Evolutionary conservation across 2,888 invertebrate genomes (phyloP).

Genomic region (Tiphia femorata): DNA sequence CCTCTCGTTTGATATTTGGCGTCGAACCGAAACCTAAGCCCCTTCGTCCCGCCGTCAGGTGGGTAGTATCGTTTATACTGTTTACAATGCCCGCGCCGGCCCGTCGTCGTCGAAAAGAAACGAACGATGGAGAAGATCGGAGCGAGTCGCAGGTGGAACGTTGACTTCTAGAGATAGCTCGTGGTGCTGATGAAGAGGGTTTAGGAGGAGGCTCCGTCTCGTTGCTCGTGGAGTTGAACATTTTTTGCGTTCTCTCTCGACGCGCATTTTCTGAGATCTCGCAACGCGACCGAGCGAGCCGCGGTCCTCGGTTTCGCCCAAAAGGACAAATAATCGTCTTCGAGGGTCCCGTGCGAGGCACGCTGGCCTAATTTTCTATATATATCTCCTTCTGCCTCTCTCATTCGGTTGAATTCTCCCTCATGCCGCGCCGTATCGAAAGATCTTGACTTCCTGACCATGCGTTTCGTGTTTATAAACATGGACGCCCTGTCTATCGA

Average conservation of each 20-base stretch:
- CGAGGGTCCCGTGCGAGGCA: slow-evolving; percentile 30
- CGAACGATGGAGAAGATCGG: background rate
- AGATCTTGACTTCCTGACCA: slow-evolving; percentile 63
- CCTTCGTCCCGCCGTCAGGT: too few relatives aligned
- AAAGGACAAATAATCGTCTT: slow-evolving; percentile 40
- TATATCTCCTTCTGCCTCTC: slow-evolving; percentile 52
- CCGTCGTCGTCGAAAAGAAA: background rate
- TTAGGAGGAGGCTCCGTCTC: too few relatives aligned
- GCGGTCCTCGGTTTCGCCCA: slow-evolving; percentile 17
- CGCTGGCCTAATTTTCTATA: slow-evolving; percentile 65
- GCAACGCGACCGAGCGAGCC: too few relatives aligned
- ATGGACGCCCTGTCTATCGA: slow-evolving; percentile 44
- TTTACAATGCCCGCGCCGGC: slow-evolving; percentile 12
- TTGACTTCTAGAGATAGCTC: background rate
- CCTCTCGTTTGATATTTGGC: slow-evolving; percentile 20
- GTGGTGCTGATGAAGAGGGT: too few relatives aligned
- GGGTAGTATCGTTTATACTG: slow-evolving; percentile 13
- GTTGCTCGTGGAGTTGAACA: too few relatives aligned
- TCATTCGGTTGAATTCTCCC: slow-evolving; percentile 46
- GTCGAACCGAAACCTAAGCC: slow-evolving; percentile 4
- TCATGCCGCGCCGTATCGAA: slow-evolving; percentile 49
- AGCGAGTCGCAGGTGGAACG: background rate
- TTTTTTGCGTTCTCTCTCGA: too few relatives aligned
- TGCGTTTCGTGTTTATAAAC: slow-evolving; percentile 64
- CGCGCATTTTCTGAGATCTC: too few relatives aligned